Evolutionary conservation across 37 sponge, comb jelly and placozoan genomes (phyloP), one percentile per base, ranked within the genome.

Genomic region (Axinella damicornis): DNA sequence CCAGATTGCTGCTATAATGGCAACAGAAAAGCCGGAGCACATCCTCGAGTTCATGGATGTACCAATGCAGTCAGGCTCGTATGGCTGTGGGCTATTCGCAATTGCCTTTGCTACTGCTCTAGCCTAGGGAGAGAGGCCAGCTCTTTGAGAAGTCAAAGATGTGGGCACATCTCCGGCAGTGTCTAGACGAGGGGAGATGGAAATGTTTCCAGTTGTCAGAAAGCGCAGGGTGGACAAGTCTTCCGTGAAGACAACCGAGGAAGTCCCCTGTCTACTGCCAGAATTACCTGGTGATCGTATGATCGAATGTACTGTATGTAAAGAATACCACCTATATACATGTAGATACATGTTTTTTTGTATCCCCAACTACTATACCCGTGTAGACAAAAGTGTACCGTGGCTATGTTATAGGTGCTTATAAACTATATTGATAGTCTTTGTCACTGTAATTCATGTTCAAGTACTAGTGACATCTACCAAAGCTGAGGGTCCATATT

Each of bases 51-150:
- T 69, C 69, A 80, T 80, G 15, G 76, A 84, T 65, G 84, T 84
- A 25, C 84, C 52, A 24, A 53, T 64, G 11, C 84, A 84, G 59
- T 31, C 67, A 19, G 84, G 84, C 9, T 22, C 33, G 24, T n/a
- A 30, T 53, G 84, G 62, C 55, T 84, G 84, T 84, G 84, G 84
- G 13, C 56, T 84, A 15, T 84, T 84, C 60, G 32, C 76, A 19
- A 84, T 84, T 55, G 76, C 76, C 0, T 84, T 74, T 30, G 84
- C 67, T 20, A 38, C 57, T 38, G 46, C 67, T 14, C 34, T 84
- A 32, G 84, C 41, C 21, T 46, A 30, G 52, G 84, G 76, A 5
- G 20, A 39, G 56, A 53, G 34, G 22, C 84, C 84, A 15, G 84
- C 21, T 53, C 1, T 84, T 84, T 27, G 34, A 84, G 18, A 64